Evolutionary conservation across 2,113 vertebrate species (phyloP).

Genomic region (Marmota monax): DNA sequence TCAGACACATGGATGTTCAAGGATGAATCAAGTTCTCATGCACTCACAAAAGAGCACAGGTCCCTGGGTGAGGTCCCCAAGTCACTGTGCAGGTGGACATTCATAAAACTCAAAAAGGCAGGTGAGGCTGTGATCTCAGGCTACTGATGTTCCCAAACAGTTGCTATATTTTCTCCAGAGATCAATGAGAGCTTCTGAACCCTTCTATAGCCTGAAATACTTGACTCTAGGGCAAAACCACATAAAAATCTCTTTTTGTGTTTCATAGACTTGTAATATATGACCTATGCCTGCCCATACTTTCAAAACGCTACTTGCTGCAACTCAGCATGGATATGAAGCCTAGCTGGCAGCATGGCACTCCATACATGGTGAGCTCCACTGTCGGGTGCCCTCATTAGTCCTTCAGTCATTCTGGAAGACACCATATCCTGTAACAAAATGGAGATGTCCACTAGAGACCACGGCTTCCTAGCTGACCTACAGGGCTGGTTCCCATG

Average conservation of each 20-base stretch:
- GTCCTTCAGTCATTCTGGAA: not conserved
- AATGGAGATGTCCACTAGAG: not conserved
- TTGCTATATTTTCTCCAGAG: not conserved
- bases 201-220: not conserved
- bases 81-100: not conserved
- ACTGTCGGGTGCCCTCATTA: not conserved
- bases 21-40: not conserved
- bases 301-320: not conserved
- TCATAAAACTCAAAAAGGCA: not conserved
- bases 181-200: not conserved
- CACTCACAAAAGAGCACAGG: not conserved
- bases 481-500: not conserved
- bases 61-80: not conserved
- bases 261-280: conserved; percentile 5
- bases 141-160: not conserved
- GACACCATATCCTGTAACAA: not conserved
- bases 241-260: not conserved
- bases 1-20: not conserved
- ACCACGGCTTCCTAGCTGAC: not conserved
- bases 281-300: not conserved
- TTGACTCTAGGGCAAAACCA: conserved; percentile 11
- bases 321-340: not conserved
- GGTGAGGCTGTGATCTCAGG: not conserved
- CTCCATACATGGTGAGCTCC: not conserved
- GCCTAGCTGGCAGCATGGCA: not conserved